These are phyloP conservation scores for Pituophis catenifer DNA, from an alignment of 2,113 vertebrate species.

Conservation along the genomic window DNA sequence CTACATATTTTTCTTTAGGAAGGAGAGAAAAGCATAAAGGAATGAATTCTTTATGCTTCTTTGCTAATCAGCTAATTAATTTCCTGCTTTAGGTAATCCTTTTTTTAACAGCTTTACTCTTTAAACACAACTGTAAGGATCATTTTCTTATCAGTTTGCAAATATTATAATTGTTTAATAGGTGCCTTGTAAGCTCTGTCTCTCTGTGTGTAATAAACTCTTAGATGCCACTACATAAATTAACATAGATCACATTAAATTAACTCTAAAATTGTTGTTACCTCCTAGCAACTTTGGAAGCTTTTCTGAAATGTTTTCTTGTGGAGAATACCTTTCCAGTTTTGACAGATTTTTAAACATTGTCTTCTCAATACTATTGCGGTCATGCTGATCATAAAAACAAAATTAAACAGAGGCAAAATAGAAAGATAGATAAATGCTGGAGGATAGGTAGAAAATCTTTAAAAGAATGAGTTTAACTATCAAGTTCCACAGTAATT, in stretches of 20 bases:
- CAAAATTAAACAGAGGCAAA: neutral
- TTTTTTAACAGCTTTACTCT: slow-evolving; percentile 16
- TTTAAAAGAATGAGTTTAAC: neutral
- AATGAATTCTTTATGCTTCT: neutral
- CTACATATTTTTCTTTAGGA: neutral
- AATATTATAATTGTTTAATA: neutral
- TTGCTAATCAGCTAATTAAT: slow-evolving; percentile 32
- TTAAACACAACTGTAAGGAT: slow-evolving; percentile 24
- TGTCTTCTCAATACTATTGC: neutral
- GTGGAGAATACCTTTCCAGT: neutral
- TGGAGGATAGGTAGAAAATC: neutral
- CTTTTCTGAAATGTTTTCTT: neutral
- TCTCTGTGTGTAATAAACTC: neutral
- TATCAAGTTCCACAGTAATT: neutral
- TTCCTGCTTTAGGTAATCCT: slow-evolving; percentile 41
- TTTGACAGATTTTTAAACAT: neutral
- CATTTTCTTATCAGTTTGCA: slow-evolving; percentile 31
- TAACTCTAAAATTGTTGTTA: neutral
- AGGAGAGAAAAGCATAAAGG: neutral
- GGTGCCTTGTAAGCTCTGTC: neutral
- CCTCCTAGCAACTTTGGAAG: neutral
- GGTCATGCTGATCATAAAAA: neutral
- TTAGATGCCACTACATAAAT: neutral
- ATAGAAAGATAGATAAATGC: neutral
- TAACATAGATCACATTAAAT: neutral